These are phyloP conservation scores for Reinhardtius hippoglossoides DNA, from an alignment of 2,113 vertebrate species.

Conservation along the genomic window DNA sequence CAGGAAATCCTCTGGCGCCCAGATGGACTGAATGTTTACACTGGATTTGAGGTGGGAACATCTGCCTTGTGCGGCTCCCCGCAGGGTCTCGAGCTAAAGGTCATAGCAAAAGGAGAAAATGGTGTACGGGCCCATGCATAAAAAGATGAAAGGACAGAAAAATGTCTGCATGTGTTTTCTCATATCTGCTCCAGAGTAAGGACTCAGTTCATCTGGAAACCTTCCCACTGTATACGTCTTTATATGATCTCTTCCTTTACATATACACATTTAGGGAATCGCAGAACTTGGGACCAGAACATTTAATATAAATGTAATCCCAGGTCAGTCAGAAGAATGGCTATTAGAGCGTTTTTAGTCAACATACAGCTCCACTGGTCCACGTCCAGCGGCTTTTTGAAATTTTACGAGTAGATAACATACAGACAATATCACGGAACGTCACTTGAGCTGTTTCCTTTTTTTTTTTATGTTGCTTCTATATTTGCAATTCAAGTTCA, in stretches of 20 bases:
- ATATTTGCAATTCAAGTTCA: slow-evolving; percentile 53
- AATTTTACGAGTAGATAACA: slow-evolving; percentile 61
- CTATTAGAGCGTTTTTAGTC: slow-evolving; percentile 61
- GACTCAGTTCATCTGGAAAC: slow-evolving; percentile 64
- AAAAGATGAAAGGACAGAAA: slow-evolving; percentile 3
- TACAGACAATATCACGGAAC: slow-evolving; percentile 63
- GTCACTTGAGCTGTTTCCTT: slow-evolving; percentile 51
- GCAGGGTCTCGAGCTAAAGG: slow-evolving; percentile 22
- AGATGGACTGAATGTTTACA: slow-evolving; percentile 66
- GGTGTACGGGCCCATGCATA: slow-evolving; percentile 5
- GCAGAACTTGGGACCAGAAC: slow-evolving; percentile 66
- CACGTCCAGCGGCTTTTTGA: slow-evolving; percentile 37
- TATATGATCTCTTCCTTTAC: slow-evolving; percentile 61
- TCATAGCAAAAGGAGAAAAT: slow-evolving; percentile 4
- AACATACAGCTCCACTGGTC: slow-evolving; percentile 54
- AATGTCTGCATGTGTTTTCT: slow-evolving; percentile 25
- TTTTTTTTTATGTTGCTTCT: slow-evolving; percentile 30
- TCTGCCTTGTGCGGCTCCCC: background rate
- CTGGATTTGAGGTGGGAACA: slow-evolving; percentile 32
- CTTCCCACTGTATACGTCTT: slow-evolving; percentile 39
- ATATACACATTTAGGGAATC: slow-evolving; percentile 65
- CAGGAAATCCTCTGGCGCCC: slow-evolving; percentile 29
- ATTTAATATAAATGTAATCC: slow-evolving; percentile 83
- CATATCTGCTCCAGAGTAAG: slow-evolving; percentile 37
- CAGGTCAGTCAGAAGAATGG: slow-evolving; percentile 68